phyloP scores from a whole-genome alignment of 2,888 invertebrate species.

The Pachycephus smyrnensis region DNA sequence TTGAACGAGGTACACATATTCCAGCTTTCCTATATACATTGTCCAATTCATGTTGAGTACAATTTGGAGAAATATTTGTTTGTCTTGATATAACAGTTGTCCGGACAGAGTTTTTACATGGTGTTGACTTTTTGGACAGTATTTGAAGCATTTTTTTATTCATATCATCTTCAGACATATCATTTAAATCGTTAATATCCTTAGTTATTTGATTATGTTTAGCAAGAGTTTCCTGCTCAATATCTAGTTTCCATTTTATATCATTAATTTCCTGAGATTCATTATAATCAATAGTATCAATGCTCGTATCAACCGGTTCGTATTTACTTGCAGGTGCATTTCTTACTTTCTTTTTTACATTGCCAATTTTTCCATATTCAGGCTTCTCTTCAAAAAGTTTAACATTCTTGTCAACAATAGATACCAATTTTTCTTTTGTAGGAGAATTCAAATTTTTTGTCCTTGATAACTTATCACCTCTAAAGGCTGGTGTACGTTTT shows the following conservation, averaged over 20 bases:
- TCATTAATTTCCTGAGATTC: conserved; percentile 9
- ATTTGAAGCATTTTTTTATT: conserved; percentile 14
- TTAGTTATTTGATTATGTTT: conserved; percentile 17
- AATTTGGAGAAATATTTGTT: conserved; percentile 39
- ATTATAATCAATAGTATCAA: conserved; percentile 10
- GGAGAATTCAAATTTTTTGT: conserved; percentile 37
- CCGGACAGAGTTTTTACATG: conserved; percentile 30
- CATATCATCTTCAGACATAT: conserved; percentile 23
- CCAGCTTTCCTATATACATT: conserved; percentile 5
- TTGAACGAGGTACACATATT: not conserved
- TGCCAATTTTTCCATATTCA: conserved; percentile 35
- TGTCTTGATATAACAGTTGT: conserved; percentile 37
- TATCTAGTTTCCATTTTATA: not conserved
- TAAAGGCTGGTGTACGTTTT: conserved; percentile 72
- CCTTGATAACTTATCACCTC: conserved; percentile 64
- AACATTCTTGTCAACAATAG: conserved; percentile 38
- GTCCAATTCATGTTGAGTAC: conserved; percentile 28
- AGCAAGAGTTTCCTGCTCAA: conserved; percentile 17
- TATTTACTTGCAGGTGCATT: conserved; percentile 9
- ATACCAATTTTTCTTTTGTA: conserved; percentile 33
- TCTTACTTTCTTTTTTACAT: conserved; percentile 31
- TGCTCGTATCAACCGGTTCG: conserved; percentile 14
- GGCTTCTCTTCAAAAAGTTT: conserved; percentile 43
- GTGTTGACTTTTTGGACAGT: conserved; percentile 4
- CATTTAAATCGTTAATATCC: conserved; percentile 20